Percentiles rank a stretch among this genome's conserved stretches.
Evolutionary conservation across 2,113 vertebrate genomes (phyloP).

Genomic region (Ursus arctos): DNA sequence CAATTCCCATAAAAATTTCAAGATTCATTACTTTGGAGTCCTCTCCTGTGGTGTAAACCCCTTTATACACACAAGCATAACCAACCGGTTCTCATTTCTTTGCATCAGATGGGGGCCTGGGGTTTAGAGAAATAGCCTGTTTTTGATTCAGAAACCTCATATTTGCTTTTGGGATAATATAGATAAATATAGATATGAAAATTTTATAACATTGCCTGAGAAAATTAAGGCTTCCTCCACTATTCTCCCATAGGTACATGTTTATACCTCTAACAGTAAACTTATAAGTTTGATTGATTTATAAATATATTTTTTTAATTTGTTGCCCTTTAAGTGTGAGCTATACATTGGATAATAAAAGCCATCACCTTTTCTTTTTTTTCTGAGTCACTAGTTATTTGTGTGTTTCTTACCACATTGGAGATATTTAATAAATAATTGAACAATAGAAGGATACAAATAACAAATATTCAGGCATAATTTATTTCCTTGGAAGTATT

Average conservation of each 20-base stretch:
- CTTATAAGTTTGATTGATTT: neutral
- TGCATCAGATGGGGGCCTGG: neutral
- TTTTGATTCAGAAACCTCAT: neutral
- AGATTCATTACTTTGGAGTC: neutral
- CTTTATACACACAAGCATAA: neutral
- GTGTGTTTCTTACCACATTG: neutral
- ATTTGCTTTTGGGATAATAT: neutral
- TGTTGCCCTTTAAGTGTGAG: neutral
- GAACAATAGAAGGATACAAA: neutral
- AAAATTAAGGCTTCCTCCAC: neutral
- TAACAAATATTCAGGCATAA: neutral
- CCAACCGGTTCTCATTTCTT: neutral
- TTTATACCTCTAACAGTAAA: neutral
- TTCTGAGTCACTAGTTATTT: slow-evolving; percentile 42
- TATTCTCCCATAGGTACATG: neutral
- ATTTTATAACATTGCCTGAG: neutral
- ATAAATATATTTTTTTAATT: neutral
- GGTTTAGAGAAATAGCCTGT: neutral
- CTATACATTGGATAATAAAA: neutral
- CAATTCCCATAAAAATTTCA: neutral
- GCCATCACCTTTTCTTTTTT: neutral
- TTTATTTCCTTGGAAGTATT: slow-evolving; percentile 18
- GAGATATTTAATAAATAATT: neutral
- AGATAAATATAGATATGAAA: neutral
- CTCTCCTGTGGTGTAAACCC: neutral